These are phyloP conservation scores for Exephanes ischioxanthus DNA, from an alignment of 2,888 invertebrate species.

Conservation along the genomic window DNA sequence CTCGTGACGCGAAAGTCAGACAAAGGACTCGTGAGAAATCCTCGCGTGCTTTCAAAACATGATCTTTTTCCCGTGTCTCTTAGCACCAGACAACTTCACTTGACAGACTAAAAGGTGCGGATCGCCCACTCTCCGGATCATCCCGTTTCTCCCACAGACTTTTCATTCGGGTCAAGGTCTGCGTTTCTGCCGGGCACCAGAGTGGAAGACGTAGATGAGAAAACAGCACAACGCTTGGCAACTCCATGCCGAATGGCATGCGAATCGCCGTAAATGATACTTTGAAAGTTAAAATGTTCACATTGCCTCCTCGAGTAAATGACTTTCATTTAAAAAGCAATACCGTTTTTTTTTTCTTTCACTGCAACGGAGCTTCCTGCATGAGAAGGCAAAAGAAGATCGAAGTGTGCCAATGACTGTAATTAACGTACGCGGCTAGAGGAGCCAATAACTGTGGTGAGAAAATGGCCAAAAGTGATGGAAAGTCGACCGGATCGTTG, in stretches of 20 bases:
- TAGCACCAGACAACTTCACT: slow-evolving; percentile 13
- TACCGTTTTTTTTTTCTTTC: no score
- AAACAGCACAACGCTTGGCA: background rate
- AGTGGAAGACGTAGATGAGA: background rate
- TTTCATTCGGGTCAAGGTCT: slow-evolving; percentile 25
- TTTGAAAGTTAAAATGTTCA: no score
- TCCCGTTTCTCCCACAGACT: background rate
- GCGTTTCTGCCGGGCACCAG: background rate
- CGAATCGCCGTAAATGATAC: background rate
- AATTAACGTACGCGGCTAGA: background rate
- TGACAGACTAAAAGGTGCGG: background rate
- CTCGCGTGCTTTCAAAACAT: background rate
- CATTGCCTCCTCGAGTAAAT: no score
- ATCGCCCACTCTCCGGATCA: background rate
- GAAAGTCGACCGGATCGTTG: background rate
- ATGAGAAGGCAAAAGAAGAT: background rate
- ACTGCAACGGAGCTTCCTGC: no score
- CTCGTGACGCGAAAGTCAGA: slow-evolving; percentile 6
- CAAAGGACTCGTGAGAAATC: background rate
- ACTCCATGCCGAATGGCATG: background rate
- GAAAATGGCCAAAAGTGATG: background rate
- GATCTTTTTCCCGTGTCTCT: background rate
- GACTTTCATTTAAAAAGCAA: no score
- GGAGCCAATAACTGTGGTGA: background rate
- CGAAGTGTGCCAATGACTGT: background rate